Conservation (phyloP, 2,113 vertebrate species). For the Mustelus asterias region DNA sequence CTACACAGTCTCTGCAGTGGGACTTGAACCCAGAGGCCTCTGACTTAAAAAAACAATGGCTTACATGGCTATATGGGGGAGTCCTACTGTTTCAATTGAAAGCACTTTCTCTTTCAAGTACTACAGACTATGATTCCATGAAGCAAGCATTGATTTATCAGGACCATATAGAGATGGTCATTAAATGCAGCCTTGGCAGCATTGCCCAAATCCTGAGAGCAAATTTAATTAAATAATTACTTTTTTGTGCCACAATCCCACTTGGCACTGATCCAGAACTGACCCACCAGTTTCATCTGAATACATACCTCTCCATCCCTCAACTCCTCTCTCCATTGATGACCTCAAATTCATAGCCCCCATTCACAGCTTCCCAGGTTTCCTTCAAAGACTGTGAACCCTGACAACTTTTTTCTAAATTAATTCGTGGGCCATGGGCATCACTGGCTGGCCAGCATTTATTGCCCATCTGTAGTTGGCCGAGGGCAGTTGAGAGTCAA, state of each 20-base stretch:
- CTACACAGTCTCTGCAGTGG: background rate
- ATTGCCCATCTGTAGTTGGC: too few species aligned
- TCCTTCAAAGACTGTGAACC: background rate
- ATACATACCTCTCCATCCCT: background rate
- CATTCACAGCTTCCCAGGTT: background rate
- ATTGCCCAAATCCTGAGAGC: background rate
- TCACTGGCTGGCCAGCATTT: too few species aligned
- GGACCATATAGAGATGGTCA: background rate
- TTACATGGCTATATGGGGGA: too few species aligned
- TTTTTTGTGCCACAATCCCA: background rate
- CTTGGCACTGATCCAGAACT: background rate
- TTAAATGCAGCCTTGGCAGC: background rate
- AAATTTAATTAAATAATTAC: background rate
- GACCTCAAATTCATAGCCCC: background rate
- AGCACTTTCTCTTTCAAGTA: background rate
- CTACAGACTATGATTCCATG: background rate
- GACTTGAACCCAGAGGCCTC: background rate
- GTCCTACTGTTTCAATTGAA: too few species aligned
- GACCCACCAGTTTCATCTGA: background rate
- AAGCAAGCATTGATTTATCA: background rate
- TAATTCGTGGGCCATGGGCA: too few species aligned
- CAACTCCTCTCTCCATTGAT: background rate
- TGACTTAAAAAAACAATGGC: background rate
- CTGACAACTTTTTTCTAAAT: background rate
- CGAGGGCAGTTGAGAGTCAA: too few species aligned